Percentiles rank a stretch among this genome's conserved stretches.
Conservation (phyloP, 2,888 invertebrate species). For the Dilophus febrilis region DNA sequence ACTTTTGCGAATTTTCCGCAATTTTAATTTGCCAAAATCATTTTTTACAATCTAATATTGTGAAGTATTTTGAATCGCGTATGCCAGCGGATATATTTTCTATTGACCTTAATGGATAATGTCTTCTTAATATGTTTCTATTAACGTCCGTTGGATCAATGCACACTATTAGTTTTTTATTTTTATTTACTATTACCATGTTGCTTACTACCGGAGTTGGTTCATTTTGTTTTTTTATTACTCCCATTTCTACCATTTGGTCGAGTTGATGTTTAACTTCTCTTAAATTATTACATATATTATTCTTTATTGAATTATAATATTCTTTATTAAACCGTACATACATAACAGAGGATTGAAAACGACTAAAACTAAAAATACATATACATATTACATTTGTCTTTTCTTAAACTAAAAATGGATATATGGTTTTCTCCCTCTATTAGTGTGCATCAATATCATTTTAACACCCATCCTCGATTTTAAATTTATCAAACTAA, state of each 20-base stretch:
- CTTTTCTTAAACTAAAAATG: too few relatives aligned
- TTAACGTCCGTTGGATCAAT: constrained; percentile 5
- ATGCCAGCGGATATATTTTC: constrained; percentile 8
- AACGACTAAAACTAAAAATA: too few relatives aligned
- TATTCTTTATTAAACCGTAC: too few relatives aligned
- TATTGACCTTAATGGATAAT: constrained; percentile 5
- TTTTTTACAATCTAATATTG: constrained; percentile 4
- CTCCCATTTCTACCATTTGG: constrained; percentile 5
- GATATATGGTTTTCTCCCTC: too few relatives aligned
- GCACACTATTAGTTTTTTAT: constrained; percentile 4
- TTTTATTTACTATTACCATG: constrained; percentile 8
- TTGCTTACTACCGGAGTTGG: constrained; percentile 9
- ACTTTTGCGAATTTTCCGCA: constrained; percentile 8
- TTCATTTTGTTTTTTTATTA: constrained; percentile 5
- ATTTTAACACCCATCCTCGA: too few relatives aligned
- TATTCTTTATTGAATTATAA: too few relatives aligned
- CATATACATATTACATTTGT: too few relatives aligned
- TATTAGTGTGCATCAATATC: too few relatives aligned
- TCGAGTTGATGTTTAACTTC: constrained; percentile 8
- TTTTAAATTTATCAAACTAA: too few relatives aligned
- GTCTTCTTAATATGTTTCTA: constrained; percentile 2
- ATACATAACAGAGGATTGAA: too few relatives aligned
- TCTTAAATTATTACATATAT: too few relatives aligned
- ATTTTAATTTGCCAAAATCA: constrained; percentile 13
- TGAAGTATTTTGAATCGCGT: constrained; percentile 8